Evolutionary conservation across 2,888 invertebrate genomes (phyloP), one percentile per base, ranked within the genome.

Genomic region (Dicyrtomina minuta): DNA sequence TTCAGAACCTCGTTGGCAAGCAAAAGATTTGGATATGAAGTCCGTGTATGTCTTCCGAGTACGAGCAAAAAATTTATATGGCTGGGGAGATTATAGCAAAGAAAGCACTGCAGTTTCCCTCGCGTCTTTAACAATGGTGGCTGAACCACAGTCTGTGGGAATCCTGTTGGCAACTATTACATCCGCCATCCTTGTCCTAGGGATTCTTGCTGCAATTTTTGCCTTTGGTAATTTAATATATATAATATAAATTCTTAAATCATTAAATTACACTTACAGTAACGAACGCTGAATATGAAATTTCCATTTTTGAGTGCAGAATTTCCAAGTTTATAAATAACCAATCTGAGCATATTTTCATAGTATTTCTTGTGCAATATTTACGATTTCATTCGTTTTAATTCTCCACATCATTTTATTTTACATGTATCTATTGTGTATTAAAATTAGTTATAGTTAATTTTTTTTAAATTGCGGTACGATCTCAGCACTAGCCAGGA

Each of bases 41-140:
- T 83, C 86, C 26, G 84, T 87, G 60, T 89, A 90, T 77, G 83
- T 86, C 66, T 92, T 92, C 80, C 86, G 90, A 12, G 92, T 92
- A 59, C 87, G 89, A 72, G 93, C 94, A 0, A 84, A 85, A 69
- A 96, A 95, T 82, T 83, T 85, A 3, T 88, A 90, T 81, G 95
- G 95, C 24, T 92, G 91, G 88, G 91, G 94, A 70, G 85, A 87
- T 17, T 88, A 88, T 81, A 93, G 92, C 74, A 83, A 85, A 74
- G 80, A 81, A 68, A 91, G 90, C 75, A 85, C 85, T 39, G 84
- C 86, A 43, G 86, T 88, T 77, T 86, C 87, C 79, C 80, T 86
- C n/a, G 82, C 83, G 0, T 83, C 83, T 78, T 83, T 81, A 75
- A 84, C 84, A 74, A 78, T 85, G 79, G 78, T 84, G 43, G 84